These are phyloP conservation scores for Iphiclides podalirius DNA, from an alignment of 2,888 invertebrate species.

Conservation along the genomic window DNA sequence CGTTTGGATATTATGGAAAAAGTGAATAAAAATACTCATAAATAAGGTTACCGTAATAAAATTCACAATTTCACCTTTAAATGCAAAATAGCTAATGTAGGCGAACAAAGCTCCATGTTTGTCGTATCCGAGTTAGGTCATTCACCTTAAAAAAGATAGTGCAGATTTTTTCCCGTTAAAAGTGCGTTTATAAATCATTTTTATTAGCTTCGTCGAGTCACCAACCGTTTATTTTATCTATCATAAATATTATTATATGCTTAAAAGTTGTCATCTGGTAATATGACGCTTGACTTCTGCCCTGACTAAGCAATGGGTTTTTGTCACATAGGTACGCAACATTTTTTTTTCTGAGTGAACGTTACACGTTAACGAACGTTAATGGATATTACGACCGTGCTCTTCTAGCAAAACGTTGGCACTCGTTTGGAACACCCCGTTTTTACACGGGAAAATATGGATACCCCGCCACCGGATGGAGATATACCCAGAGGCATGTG, in stretches of 20 bases:
- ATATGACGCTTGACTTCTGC: conserved; percentile 9
- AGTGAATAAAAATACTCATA: conserved; percentile 31
- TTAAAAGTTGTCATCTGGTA: conserved; percentile 12
- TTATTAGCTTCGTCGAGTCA: conserved; percentile 11
- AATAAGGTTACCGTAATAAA: conserved; percentile 42
- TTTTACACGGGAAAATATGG: too few species aligned
- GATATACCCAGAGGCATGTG: too few species aligned
- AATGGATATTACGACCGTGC: too few species aligned
- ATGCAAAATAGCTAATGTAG: conserved; percentile 41
- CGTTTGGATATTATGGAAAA: too few species aligned
- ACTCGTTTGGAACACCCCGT: too few species aligned
- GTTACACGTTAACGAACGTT: too few species aligned
- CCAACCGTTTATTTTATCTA: conserved; percentile 15
- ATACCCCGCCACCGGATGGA: too few species aligned
- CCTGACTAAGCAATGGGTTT: conserved; percentile 4
- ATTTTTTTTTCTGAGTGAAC: too few species aligned
- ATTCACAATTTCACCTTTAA: conserved; percentile 36
- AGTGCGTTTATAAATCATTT: conserved; percentile 24
- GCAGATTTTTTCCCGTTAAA: conserved; percentile 25
- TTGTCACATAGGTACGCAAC: too few species aligned
- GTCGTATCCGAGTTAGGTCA: conserved; percentile 29
- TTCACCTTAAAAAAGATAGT: conserved; percentile 30
- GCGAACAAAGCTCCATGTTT: conserved; percentile 29
- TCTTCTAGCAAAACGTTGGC: too few species aligned
- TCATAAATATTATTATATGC: conserved; percentile 16